These are phyloP conservation scores for Podilymbus podiceps DNA, from an alignment of 2,113 vertebrate genomes.

Conservation along the genomic window DNA sequence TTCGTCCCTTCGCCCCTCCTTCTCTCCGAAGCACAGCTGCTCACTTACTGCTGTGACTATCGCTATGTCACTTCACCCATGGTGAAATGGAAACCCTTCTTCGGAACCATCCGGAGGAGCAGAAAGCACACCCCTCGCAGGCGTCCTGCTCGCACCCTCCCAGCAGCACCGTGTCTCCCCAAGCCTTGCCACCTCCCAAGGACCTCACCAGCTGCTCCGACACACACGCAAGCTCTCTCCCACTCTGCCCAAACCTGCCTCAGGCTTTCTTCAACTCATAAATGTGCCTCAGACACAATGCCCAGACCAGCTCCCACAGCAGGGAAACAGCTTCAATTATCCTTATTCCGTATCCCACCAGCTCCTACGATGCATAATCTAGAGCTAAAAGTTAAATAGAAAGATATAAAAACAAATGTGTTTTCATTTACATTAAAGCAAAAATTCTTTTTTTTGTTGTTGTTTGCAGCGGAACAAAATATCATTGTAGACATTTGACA, in stretches of 20 bases:
- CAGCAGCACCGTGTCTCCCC: neutral
- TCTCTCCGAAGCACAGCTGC: neutral
- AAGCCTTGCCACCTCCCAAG: neutral
- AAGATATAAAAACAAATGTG: neutral
- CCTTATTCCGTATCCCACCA: neutral
- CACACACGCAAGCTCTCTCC: neutral
- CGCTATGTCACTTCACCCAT: neutral
- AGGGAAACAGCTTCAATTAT: neutral
- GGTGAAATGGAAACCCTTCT: neutral
- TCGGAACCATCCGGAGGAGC: rapidly evolving
- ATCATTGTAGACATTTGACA: neutral
- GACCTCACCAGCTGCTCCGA: neutral
- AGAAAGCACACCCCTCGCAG: neutral
- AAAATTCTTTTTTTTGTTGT: neutral
- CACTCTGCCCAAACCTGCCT: neutral
- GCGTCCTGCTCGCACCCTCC: neutral
- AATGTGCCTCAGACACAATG: neutral
- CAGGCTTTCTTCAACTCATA: neutral
- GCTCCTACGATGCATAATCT: neutral
- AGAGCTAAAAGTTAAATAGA: neutral
- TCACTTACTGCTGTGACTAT: neutral
- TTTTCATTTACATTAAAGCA: neutral
- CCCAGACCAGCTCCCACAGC: neutral
- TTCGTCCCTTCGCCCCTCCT: neutral
- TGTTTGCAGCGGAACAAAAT: neutral